Percentiles rank a stretch among this genome's conserved stretches.
Conservation (phyloP, 1,140 invertebrate species). For the Agraylea sexmaculata region DNA sequence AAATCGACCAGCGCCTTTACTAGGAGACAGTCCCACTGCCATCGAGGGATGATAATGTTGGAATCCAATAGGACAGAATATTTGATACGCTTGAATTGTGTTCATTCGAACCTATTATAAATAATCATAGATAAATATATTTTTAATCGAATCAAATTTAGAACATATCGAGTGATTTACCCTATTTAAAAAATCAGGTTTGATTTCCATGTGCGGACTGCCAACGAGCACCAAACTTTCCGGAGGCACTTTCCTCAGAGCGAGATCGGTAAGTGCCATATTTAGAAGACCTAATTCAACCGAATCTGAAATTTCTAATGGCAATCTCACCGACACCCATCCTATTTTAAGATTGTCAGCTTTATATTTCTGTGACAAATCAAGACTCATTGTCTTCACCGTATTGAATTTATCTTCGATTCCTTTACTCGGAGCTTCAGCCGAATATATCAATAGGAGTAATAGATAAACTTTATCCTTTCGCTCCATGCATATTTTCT, state of each 20-base stretch:
- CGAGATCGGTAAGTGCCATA: conserved; percentile 59
- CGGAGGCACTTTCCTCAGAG: conserved; percentile 53
- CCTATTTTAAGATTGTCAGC: conserved; percentile 40
- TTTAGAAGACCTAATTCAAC: conserved; percentile 38
- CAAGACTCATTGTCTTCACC: conserved; percentile 49
- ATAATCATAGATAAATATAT: conserved; percentile 21
- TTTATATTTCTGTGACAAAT: conserved; percentile 54
- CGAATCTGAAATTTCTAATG: conserved; percentile 27
- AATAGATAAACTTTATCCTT: conserved; percentile 67
- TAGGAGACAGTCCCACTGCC: conserved; percentile 39
- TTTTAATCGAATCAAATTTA: not conserved
- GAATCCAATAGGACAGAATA: conserved; percentile 75
- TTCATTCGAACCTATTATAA: conserved; percentile 66
- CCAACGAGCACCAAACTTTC: conserved; percentile 58
- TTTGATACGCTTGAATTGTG: conserved; percentile 66
- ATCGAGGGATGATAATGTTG: conserved; percentile 58
- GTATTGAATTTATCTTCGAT: conserved; percentile 49
- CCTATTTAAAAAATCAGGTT: conserved; percentile 71
- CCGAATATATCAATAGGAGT: conserved; percentile 51
- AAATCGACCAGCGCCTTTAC: conserved; percentile 68
- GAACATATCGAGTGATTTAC: conserved; percentile 30
- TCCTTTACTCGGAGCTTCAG: conserved; percentile 50
- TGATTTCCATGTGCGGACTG: conserved; percentile 53
- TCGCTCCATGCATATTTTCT: conserved; percentile 57
- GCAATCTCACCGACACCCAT: conserved; percentile 57